A percentile compares a stretch with the other conserved stretches of the same genome.
Conservation (phyloP, 2,113 vertebrate genomes). For the Struthio camelus region DNA sequence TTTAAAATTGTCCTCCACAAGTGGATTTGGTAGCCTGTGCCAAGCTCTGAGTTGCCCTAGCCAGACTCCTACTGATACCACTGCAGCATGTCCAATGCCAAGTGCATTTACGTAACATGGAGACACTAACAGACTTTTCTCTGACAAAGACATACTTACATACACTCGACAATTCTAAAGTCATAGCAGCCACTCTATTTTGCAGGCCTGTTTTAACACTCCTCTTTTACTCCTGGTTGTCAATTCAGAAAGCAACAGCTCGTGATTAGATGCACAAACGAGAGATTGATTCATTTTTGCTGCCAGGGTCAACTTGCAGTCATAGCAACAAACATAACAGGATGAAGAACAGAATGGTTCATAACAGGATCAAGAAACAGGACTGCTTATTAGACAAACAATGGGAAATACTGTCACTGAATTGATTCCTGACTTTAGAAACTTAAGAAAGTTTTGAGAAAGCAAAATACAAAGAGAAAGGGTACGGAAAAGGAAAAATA, state of each 20-base stretch:
- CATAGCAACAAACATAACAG: constrained; percentile 59
- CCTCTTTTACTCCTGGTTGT: background rate
- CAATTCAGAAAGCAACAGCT: background rate
- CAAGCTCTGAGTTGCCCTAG: background rate
- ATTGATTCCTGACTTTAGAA: constrained; percentile 29
- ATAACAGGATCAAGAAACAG: constrained; percentile 21
- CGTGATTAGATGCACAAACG: constrained; percentile 30
- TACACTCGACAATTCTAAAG: background rate
- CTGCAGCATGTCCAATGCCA: background rate
- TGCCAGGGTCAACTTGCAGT: constrained; percentile 48
- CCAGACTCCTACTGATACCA: background rate
- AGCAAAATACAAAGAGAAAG: background rate
- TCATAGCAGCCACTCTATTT: background rate
- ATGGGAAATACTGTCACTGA: background rate
- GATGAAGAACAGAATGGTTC: constrained; percentile 48
- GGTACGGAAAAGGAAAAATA: background rate
- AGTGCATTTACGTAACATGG: rapidly evolving
- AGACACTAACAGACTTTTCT: background rate
- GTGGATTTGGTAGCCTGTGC: background rate
- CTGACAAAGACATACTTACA: background rate
- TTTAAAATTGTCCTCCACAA: background rate
- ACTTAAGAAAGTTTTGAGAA: background rate
- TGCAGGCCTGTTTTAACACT: background rate
- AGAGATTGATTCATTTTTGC: constrained; percentile 39
- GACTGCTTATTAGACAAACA: constrained; percentile 24